A percentile compares a stretch with the other conserved stretches of the same genome.
Conservation (phyloP, 2,113 vertebrate genomes). For the Antidorcas marsupialis region DNA sequence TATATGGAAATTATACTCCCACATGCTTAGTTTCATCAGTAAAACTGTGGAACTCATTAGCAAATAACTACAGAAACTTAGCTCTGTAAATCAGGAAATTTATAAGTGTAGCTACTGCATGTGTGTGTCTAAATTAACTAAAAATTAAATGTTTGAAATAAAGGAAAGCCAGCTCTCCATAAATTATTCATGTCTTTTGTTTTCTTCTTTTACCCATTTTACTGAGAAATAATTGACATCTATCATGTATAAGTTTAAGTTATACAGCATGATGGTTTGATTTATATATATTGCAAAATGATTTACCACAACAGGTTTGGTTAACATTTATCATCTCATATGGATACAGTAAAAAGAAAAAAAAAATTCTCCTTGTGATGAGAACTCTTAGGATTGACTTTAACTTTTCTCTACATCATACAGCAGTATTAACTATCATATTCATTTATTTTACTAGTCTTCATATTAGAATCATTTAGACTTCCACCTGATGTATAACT, state of each 20-base stretch:
- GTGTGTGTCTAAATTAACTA: neutral
- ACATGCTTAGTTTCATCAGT: conserved; percentile 1
- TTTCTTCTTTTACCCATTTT: neutral
- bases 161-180: neutral
- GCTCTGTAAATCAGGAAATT: neutral
- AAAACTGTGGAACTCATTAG: neutral
- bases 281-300: neutral
- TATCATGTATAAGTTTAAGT: neutral
- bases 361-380: neutral
- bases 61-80: neutral
- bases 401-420: neutral
- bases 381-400: neutral
- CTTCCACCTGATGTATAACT: neutral
- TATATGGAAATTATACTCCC: neutral
- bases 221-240: neutral
- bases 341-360: neutral
- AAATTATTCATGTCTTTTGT: neutral
- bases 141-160: neutral
- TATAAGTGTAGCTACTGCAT: neutral
- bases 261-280: neutral
- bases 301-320: neutral
- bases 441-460: neutral
- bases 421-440: neutral
- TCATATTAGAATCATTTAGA: neutral
- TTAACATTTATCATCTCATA: neutral